phyloP scores from a whole-genome alignment of 2,888 invertebrate genomes.

The Agrochola lychnidis region DNA sequence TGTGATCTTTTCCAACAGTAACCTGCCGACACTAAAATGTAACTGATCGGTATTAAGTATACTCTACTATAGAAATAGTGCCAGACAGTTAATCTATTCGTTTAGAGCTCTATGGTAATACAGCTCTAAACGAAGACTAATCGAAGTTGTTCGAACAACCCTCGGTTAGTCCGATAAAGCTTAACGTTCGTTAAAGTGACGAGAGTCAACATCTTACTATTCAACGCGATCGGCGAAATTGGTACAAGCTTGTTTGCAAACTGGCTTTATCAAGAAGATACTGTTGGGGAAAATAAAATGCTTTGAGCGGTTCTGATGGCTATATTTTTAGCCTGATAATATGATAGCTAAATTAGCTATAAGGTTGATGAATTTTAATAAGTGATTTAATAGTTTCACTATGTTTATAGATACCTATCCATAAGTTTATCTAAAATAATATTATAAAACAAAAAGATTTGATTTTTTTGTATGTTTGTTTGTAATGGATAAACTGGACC shows the following conservation, averaged over 20 bases:
- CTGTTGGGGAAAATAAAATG: conserved; percentile 30
- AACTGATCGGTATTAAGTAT: too few species aligned
- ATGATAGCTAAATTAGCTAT: too few species aligned
- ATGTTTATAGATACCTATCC: too few species aligned
- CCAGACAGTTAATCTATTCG: not conserved
- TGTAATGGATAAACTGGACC: too few species aligned
- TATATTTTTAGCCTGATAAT: not conserved
- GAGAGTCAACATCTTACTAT: conserved; percentile 55
- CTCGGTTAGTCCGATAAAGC: conserved; percentile 15
- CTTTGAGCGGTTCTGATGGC: not conserved
- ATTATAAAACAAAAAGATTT: too few species aligned
- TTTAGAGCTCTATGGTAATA: too few species aligned
- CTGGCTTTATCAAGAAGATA: conserved; percentile 29
- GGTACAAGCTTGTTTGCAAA: conserved; percentile 49
- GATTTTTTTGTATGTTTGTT: too few species aligned
- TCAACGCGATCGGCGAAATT: conserved; percentile 49
- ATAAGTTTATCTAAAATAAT: too few species aligned
- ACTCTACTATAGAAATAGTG: not conserved
- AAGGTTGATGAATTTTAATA: too few species aligned
- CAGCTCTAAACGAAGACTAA: conserved; percentile 18
- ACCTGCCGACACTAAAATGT: too few species aligned
- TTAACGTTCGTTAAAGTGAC: conserved; percentile 43
- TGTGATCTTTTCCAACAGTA: too few species aligned
- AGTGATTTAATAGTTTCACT: too few species aligned
- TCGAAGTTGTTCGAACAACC: conserved; percentile 32